Base-by-base conservation (phyloP, 2,113 vertebrate genomes). In the Aldabrachelys gigantea region DNA sequence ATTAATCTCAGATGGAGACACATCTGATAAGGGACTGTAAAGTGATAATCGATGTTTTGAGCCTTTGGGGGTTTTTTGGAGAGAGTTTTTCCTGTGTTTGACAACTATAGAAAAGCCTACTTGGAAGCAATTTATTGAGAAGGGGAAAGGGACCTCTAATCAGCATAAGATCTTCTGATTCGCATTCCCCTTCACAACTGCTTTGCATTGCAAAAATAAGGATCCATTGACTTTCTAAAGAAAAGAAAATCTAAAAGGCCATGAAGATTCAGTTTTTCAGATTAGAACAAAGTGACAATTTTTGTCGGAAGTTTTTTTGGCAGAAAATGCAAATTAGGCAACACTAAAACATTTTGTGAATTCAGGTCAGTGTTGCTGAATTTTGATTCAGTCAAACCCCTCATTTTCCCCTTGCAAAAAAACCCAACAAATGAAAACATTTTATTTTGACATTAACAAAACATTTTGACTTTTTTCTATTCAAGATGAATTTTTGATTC, bases 61-160 rank as follows among this genome's bases (percentile, higher is more conserved):
- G 17, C 2, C 16, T 89, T 90, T 95, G 13, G 59, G 13, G 56
- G 89, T 97, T 94, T 38, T 93, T 88, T 49, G 84, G 27, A 88
- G n/a, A 91, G 9, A 3, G 8, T 22, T 80, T 89, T 10, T 62
- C 79, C 78, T 89, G 38, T 72, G 79, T 52, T 91, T 84, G 6
- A 8, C 79, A 82, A 80, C 8, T 80, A 49, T 69, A 38, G 87
- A 85, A 90, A 2, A 0, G 3, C 78, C 47, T 57, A 85, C 95
- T 85, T 87, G 29, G 88, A 85, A 19, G 6, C 25, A n/a, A 3
- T 85, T 65, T 89, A 65, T 49, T 0, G 49, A 59, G 50, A 14
- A 5, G 53, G 78, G 19, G 6, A 41, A 25, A 47, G 41, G 75
- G 7, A 47, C 21, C 19, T 38, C 41, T 47, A 14, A 44, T 78